Conservation (phyloP, 2,888 invertebrate species). For the Meteorus colon region DNA sequence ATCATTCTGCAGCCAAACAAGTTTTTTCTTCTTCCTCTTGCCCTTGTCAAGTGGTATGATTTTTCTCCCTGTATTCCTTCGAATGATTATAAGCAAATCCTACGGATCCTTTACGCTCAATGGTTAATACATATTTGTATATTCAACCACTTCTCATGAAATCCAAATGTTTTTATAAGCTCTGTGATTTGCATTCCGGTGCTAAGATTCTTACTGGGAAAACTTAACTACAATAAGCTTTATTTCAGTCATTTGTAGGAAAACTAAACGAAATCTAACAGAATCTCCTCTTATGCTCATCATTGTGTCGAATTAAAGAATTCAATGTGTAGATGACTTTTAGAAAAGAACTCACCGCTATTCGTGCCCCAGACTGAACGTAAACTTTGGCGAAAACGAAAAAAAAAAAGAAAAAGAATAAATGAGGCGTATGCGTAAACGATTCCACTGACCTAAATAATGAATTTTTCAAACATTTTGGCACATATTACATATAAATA, state of each 20-base stretch:
- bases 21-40: not conserved
- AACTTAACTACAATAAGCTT: not conserved
- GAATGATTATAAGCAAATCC: too few relatives aligned
- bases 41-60: not conserved
- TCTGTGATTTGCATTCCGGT: not conserved
- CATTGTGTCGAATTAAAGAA: not conserved
- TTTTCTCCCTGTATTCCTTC: too few relatives aligned
- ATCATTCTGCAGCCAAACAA: constrained; percentile 19
- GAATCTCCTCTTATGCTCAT: not conserved
- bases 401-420: constrained; percentile 10
- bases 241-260: not conserved
- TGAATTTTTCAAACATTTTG: constrained; percentile 33
- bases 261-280: not conserved
- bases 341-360: not conserved
- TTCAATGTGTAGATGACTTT: not conserved
- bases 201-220: not conserved
- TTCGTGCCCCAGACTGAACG: not conserved
- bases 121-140: not conserved
- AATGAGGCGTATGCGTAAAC: not conserved
- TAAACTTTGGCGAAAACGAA: not conserved
- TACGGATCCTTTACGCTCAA: too few relatives aligned
- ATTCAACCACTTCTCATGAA: not conserved
- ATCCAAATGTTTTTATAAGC: not conserved
- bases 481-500: constrained; percentile 15
- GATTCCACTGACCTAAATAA: constrained; percentile 27